Percentiles rank a stretch among this genome's conserved stretches.
Evolutionary conservation across 2,113 vertebrate genomes (phyloP).

Genomic region (Nycticorax nycticorax): DNA sequence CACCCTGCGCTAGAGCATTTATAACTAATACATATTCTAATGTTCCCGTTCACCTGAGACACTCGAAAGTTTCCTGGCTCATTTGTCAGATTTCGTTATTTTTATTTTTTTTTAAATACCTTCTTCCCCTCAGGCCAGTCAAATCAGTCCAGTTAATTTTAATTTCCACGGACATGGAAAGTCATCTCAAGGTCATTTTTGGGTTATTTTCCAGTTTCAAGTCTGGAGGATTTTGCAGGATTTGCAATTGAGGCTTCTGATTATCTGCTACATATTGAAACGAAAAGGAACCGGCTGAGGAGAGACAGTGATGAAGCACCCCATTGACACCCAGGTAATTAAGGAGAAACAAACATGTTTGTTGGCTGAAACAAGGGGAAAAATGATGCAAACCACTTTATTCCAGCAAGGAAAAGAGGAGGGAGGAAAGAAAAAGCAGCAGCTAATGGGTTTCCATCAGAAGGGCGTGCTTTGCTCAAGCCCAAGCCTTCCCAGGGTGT

Average conservation of each 20-base stretch:
- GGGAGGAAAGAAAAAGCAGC: neutral
- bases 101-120: neutral
- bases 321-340: slow-evolving; percentile 67
- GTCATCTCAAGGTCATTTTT: slow-evolving; percentile 61
- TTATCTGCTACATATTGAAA: slow-evolving; percentile 42
- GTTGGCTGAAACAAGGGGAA: slow-evolving; percentile 5
- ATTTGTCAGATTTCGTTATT: slow-evolving; percentile 15
- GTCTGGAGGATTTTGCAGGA: neutral
- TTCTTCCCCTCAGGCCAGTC: slow-evolving; percentile 51
- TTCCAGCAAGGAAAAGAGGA: neutral
- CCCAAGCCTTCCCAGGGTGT: neutral
- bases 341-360: slow-evolving; percentile 64
- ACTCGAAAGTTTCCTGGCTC: slow-evolving; percentile 10
- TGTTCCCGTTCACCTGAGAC: slow-evolving; percentile 33
- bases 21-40: slow-evolving; percentile 44
- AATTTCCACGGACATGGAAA: neutral
- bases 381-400: slow-evolving; percentile 34
- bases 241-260: slow-evolving; percentile 32
- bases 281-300: slow-evolving; percentile 5
- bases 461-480: neutral
- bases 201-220: slow-evolving; percentile 18
- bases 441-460: slow-evolving; percentile 3
- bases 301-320: slow-evolving; percentile 66
- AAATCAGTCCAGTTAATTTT: slow-evolving; percentile 59
- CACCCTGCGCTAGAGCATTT: neutral